Conservation (phyloP, 2,888 invertebrate genomes). For the Chironomus tentans region DNA sequence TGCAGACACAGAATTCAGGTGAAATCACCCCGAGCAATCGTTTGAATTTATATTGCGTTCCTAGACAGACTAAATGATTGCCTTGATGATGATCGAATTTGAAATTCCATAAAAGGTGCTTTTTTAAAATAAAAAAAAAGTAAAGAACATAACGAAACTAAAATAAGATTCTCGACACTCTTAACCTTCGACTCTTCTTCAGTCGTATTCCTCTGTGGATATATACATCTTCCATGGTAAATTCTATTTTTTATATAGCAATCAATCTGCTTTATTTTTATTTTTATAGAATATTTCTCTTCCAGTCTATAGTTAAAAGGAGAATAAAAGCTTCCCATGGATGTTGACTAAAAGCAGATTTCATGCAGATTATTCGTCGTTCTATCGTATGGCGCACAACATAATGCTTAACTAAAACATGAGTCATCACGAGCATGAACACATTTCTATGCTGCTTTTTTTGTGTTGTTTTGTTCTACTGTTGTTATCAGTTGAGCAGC, state of each 20-base stretch:
- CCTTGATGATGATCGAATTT: no score
- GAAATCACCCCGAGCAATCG: no score
- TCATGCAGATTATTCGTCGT: background rate
- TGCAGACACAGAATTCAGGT: no score
- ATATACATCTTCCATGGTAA: background rate
- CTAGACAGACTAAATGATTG: no score
- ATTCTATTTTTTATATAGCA: background rate
- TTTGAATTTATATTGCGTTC: no score
- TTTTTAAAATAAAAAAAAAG: background rate
- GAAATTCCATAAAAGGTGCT: no score
- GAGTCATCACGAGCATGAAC: background rate
- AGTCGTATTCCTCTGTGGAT: background rate
- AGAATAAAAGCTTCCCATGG: constrained; percentile 1
- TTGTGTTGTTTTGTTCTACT: background rate
- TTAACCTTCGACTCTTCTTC: constrained; percentile 25
- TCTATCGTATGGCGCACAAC: background rate
- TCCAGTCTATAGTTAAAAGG: background rate
- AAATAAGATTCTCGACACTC: constrained; percentile 15
- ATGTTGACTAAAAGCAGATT: background rate
- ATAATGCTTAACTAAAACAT: background rate
- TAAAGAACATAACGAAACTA: background rate
- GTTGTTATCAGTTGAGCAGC: constrained; percentile 1
- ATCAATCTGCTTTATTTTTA: constrained; percentile 3
- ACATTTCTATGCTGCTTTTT: background rate
- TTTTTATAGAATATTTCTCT: background rate